phyloP scores from a whole-genome alignment of 1,140 invertebrate genomes.

The Leptinotarsa defecta region DNA sequence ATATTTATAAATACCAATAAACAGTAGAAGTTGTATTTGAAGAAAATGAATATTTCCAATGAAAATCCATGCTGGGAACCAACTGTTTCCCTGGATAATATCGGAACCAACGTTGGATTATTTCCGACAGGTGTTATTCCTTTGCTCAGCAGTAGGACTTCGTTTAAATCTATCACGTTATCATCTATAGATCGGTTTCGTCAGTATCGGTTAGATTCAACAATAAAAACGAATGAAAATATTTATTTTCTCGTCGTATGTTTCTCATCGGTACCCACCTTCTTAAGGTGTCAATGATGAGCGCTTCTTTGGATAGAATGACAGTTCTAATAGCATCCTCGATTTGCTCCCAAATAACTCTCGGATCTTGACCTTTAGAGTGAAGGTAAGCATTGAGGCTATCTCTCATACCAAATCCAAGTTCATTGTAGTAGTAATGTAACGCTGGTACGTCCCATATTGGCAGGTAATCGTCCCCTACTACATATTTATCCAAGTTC shows the following conservation, averaged over 20 bases:
- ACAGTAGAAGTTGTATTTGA: no score
- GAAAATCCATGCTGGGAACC: no score
- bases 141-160: no score
- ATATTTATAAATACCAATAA: no score
- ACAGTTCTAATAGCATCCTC: slow-evolving; percentile 77
- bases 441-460: slow-evolving; percentile 92
- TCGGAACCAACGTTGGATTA: no score
- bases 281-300: slow-evolving; percentile 64
- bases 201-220: no score
- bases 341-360: slow-evolving; percentile 80
- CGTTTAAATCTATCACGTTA: no score
- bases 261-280: slow-evolving; percentile 39
- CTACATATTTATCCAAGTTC: slow-evolving; percentile 87
- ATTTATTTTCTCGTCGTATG: background rate
- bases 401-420: slow-evolving; percentile 85
- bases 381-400: slow-evolving; percentile 82
- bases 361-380: slow-evolving; percentile 71
- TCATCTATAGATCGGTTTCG: no score
- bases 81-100: no score
- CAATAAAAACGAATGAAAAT: no score
- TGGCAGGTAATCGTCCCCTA: slow-evolving; percentile 93
- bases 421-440: slow-evolving; percentile 72
- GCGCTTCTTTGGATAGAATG: slow-evolving; percentile 74
- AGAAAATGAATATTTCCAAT: no score
- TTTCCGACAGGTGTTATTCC: no score